Conservation (phyloP, 2,797 vertebrate species). For the Sebastes hopkinsi region DNA sequence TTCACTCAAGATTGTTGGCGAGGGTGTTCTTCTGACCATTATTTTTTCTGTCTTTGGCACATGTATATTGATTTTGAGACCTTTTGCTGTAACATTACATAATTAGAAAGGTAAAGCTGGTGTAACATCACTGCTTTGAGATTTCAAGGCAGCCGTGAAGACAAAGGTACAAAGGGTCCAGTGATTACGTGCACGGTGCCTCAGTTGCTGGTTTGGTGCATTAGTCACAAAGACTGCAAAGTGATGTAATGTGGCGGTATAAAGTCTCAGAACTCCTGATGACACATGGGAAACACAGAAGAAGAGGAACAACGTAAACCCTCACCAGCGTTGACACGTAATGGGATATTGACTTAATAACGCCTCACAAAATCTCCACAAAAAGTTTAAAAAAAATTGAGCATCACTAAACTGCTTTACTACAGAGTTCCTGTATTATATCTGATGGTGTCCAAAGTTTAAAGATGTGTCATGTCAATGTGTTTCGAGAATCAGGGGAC, state of each 20-base stretch:
- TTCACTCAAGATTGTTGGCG: not conserved
- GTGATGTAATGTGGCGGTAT: constrained; percentile 41
- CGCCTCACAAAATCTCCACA: too few species aligned
- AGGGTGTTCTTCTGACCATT: not conserved
- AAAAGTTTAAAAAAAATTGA: not conserved
- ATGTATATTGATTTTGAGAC: not conserved
- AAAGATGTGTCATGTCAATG: not conserved
- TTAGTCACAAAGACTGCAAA: constrained; percentile 47
- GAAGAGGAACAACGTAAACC: not conserved
- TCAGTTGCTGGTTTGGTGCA: constrained; percentile 35
- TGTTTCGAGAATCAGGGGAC: not conserved
- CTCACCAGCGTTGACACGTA: not conserved
- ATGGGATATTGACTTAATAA: not conserved
- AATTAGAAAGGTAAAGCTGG: not conserved
- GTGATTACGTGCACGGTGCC: constrained; percentile 27
- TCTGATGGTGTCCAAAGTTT: not conserved
- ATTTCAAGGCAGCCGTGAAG: constrained; percentile 30
- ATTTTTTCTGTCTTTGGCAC: not conserved
- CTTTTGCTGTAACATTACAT: not conserved
- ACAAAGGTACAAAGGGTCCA: constrained; percentile 48
- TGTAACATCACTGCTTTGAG: constrained; percentile 8
- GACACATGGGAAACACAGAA: not conserved
- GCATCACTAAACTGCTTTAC: not conserved
- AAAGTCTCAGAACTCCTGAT: constrained; percentile 15
- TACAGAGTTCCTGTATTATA: not conserved